Base-by-base conservation (phyloP, 2,113 vertebrate species). In the Cebus imitator region DNA sequence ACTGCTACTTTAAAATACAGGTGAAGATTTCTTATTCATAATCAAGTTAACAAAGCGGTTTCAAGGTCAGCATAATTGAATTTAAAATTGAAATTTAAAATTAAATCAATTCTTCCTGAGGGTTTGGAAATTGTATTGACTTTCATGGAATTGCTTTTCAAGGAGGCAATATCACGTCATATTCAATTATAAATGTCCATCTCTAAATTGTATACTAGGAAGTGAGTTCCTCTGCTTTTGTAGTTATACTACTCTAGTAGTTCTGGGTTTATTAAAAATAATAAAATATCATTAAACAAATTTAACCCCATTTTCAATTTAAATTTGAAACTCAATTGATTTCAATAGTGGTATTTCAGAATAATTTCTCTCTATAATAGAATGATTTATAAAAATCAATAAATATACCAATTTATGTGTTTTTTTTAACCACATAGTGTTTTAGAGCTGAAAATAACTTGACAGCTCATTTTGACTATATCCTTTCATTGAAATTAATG, bases 141-240 rank as follows among this genome's bases (percentile, higher is more conserved):
- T 87, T 98, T 96, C 70, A 52, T 86, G 32, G 89, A 95, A 97
- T 82, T 97, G 57, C 75, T 98, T 98, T 97, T 82, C 78, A 97
- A 95, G 91, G 43, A 94, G n/a, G 79, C 97, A 85, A 43, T 40
- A 76, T 48, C 57, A 50, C n/a, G 72, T 61, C 66, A 97, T 97
- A 97, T 88, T 66, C 90, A 98, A 95, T 98, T 91, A 72, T 83
- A 61, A 89, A 93, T 73, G 64, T 11, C 30, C 40, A 72, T 64
- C 25, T 70, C 43, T 76, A 5, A 72, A 35, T 30, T 68, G 7
- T 64, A 64, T 83, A 86, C 82, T 10, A 87, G 73, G 27, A 96
- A 78, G 8, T 66, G 48, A 89, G 18, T 82, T 81, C 43, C 3
- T 93, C 27, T 95, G 40, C 20, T 32, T 92, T 92, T 66, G 8